These are phyloP conservation scores for Athalia rosae DNA, from an alignment of 2,888 invertebrate genomes.

Conservation along the genomic window DNA sequence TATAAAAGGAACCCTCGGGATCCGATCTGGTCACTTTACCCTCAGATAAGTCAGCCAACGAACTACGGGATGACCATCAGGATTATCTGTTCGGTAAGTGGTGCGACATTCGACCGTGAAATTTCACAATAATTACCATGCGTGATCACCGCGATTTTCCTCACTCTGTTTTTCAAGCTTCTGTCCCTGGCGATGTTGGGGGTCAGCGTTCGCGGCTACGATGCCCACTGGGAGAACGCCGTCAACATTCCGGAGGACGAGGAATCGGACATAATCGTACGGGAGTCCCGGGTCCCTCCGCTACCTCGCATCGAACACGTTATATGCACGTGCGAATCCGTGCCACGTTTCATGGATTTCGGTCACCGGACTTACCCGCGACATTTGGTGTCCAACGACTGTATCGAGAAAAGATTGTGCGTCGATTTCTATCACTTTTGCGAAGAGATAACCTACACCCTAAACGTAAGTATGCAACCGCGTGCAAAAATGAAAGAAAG, in stretches of 20 bases:
- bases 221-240: constrained; percentile 7
- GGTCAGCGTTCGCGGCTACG: not conserved
- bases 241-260: constrained; percentile 2
- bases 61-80: constrained; percentile 14
- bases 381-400: no score
- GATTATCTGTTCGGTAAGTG: constrained; percentile 25
- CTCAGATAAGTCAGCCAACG: constrained; percentile 30
- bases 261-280: not conserved
- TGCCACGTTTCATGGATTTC: no score
- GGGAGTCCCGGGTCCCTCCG: constrained; percentile 3
- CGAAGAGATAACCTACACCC: no score
- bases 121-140: no score
- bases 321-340: not conserved
- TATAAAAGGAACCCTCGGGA: constrained; percentile 54
- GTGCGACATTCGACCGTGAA: not conserved
- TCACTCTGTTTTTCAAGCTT: not conserved
- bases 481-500: no score
- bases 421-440: no score
- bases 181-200: not conserved
- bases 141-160: no score
- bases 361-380: no score
- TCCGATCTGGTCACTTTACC: constrained; percentile 21
- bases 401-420: no score
- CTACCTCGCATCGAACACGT: not conserved
- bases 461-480: no score